Base-by-base conservation (phyloP, 1,140 invertebrate species). In the Caenorhabditis latens region DNA sequence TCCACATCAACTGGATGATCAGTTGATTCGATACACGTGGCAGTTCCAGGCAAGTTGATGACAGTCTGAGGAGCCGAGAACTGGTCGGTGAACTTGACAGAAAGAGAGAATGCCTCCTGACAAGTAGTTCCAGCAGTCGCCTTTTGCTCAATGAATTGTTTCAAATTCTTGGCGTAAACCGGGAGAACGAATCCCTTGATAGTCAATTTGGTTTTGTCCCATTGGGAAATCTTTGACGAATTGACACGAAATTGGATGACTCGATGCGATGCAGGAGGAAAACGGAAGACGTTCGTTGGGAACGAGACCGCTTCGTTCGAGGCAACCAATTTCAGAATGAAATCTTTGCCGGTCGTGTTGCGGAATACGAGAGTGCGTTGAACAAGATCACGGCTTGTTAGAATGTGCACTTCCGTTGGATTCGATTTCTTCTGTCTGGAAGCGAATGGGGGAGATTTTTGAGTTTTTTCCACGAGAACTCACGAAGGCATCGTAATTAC, bases 111-210 rank as follows among this genome's bases (percentile, higher is more conserved):
- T 0, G 71, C 71, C 46, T 79, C 71, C 21, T 79, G 71, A 24
- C 40, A 42, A 46, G 43, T 11, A 14, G 71, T 79, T 9, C 71
- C 71, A 24, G 9, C 46, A 4, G 46, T 50, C 2, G 71, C 24
- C 71, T 79, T 79, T 40, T 79, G 71, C 50, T 79, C 71, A 46
- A 79, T 79, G n/a, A 79, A 79, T n/a, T n/a, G n/a, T 46, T 79
- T 79, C 7, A 48, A 14, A 14, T 48, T 50, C 71, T 79, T 79
- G 19, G 71, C 71, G 46, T 79, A 79, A 6, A 79, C 46, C 71
- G 71, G 71, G 19, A 79, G 11, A 19, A 79, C 71, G 21, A 53
- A 79, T 50, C 71, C 71, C 19, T 79, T 79, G 24, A 79, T 79
- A 46, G 71, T 19, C 71, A 79, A 24, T 13, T 48, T 50, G 14